phyloP scores from a whole-genome alignment of 1,140 invertebrate species.

The Cryptotermes secundus region DNA sequence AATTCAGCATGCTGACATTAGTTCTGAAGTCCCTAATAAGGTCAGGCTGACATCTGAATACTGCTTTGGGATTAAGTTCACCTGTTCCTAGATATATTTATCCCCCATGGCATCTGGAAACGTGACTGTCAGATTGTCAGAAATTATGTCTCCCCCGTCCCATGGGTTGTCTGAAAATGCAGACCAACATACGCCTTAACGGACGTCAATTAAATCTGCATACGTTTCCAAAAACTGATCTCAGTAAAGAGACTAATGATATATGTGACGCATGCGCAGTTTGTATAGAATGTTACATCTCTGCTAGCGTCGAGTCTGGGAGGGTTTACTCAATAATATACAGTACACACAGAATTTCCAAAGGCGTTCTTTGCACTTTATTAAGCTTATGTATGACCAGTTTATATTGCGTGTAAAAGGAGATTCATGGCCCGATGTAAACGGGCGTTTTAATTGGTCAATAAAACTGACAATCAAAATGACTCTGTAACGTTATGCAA shows the following conservation, averaged over 20 bases:
- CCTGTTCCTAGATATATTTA: not conserved
- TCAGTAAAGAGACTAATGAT: not conserved
- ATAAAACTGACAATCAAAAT: too few species aligned
- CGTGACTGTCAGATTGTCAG: not conserved
- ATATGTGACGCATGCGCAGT: too few species aligned
- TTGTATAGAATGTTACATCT: too few species aligned
- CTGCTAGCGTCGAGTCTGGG: too few species aligned
- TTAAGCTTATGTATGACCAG: too few species aligned
- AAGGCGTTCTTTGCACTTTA: too few species aligned
- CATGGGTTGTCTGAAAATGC: not conserved
- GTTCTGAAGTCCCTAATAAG: not conserved
- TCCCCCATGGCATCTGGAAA: not conserved
- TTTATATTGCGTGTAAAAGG: too few species aligned
- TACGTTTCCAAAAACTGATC: not conserved
- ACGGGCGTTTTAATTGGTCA: too few species aligned
- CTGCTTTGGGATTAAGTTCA: conserved; percentile 6
- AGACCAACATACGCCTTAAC: not conserved
- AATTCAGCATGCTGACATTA: not conserved
- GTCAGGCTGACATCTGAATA: not conserved
- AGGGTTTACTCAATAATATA: too few species aligned
- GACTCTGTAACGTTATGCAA: too few species aligned
- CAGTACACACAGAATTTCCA: too few species aligned
- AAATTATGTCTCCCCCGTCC: not conserved
- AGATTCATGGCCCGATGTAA: too few species aligned
- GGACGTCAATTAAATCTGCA: not conserved